Conservation (phyloP, 2,888 invertebrate species). For the Polyommatus icarus region DNA sequence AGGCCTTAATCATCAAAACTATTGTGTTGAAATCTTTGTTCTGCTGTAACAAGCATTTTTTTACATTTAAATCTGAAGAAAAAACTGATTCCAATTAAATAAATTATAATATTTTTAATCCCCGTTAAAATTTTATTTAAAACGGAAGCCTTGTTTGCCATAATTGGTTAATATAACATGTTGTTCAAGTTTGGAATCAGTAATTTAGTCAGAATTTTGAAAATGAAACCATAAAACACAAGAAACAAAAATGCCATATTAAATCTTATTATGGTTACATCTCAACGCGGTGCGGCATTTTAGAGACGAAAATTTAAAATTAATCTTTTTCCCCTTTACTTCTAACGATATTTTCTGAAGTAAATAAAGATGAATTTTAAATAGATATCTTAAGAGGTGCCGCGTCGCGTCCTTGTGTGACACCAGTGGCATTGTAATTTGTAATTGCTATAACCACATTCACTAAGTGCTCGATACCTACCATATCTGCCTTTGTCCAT, state of each 20-base stretch:
- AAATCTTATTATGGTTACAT: not conserved
- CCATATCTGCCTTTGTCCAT: not conserved
- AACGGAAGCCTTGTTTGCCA: too few relatives aligned
- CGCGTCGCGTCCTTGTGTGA: not conserved
- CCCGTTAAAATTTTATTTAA: too few relatives aligned
- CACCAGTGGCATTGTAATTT: not conserved
- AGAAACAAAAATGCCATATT: not conserved
- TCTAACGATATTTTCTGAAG: too few relatives aligned
- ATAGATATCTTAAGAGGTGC: not conserved
- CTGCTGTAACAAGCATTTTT: not conserved
- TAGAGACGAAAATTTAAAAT: not conserved
- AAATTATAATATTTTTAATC: not conserved
- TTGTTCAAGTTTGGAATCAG: not conserved
- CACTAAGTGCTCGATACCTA: not conserved
- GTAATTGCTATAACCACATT: not conserved
- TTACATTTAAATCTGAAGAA: not conserved
- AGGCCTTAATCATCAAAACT: not conserved
- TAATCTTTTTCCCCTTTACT: too few relatives aligned
- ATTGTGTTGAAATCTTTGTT: not conserved
- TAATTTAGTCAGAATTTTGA: not conserved
- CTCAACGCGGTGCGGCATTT: not conserved
- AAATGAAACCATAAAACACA: not conserved
- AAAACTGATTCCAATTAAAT: not conserved
- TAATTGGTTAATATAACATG: too few relatives aligned
- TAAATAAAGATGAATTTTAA: not conserved